Conservation (phyloP, 1,140 invertebrate genomes). For the Lepidurus packardi region DNA sequence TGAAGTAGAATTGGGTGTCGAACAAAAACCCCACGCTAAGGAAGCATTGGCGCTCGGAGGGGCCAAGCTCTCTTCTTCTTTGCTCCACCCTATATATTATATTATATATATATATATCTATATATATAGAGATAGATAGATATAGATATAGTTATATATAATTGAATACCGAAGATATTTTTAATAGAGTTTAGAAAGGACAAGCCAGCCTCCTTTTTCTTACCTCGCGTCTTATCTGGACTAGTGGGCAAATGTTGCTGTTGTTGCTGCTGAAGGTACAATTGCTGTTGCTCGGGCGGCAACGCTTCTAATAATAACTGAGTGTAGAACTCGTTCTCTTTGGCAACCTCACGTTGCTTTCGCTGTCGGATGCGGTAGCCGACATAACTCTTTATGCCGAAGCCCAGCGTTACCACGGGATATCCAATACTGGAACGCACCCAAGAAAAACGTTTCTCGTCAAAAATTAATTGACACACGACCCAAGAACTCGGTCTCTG, state of each 20-base stretch:
- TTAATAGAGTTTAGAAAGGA: background rate
- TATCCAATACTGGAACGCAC: constrained; percentile 77
- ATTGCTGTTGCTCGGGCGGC: constrained; percentile 55
- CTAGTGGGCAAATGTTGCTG: constrained; percentile 41
- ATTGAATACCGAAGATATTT: constrained; percentile 30
- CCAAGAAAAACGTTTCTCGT: constrained; percentile 34
- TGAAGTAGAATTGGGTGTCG: constrained; percentile 13
- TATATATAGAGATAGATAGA: too few species aligned
- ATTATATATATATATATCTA: too few species aligned
- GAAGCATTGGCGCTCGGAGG: background rate
- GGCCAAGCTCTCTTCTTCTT: background rate
- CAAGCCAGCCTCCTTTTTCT: background rate
- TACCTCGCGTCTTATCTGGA: constrained; percentile 54
- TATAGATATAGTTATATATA: too few species aligned
- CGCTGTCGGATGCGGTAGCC: constrained; percentile 84
- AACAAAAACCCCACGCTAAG: background rate
- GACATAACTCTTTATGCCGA: constrained; percentile 92
- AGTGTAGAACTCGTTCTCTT: constrained; percentile 93
- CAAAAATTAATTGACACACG: constrained; percentile 25
- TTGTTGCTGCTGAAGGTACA: constrained; percentile 40
- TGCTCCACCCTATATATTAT: background rate
- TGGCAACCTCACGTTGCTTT: constrained; percentile 85
- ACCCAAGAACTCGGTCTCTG: constrained; percentile 9
- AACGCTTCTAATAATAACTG: constrained; percentile 85
- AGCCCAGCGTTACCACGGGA: constrained; percentile 93